Evolutionary conservation across 2,888 invertebrate genomes (phyloP).

Genomic region (Zele albiditarsus): DNA sequence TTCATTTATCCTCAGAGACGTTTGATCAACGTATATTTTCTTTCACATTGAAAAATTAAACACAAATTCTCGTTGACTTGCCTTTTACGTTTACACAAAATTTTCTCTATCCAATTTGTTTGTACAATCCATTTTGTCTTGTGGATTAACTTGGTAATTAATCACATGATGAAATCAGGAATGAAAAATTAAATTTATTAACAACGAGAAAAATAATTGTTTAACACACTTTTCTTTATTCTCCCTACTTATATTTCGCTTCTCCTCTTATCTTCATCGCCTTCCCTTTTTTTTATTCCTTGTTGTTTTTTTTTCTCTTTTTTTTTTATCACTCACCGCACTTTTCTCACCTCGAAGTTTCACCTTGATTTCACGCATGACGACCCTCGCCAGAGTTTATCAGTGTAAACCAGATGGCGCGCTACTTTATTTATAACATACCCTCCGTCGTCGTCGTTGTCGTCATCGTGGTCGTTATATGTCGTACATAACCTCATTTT

Average conservation of each 20-base stretch:
- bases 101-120: constrained; percentile 17
- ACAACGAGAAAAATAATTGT: constrained; percentile 4
- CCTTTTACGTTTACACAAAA: constrained; percentile 7
- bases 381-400: constrained; percentile 63
- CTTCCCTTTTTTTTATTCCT: not conserved
- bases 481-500: constrained; percentile 9
- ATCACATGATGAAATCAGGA: not conserved
- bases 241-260: not conserved
- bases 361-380: constrained; percentile 66
- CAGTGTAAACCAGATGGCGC: constrained; percentile 65
- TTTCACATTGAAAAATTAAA: constrained; percentile 28
- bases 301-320: not conserved
- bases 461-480: constrained; percentile 29
- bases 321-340: not conserved
- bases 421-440: constrained; percentile 65
- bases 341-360: constrained; percentile 60
- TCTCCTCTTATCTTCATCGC: not conserved
- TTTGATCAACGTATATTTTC: constrained; percentile 16
- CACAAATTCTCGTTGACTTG: constrained; percentile 20
- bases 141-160: constrained; percentile 8
- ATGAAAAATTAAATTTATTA: not conserved
- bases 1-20: constrained; percentile 22
- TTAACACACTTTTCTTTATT: not conserved
- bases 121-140: not conserved
- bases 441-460: constrained; percentile 26